Evolutionary conservation across 2,888 invertebrate species (phyloP).

Genomic region (Lasioglossum leucozonium): DNA sequence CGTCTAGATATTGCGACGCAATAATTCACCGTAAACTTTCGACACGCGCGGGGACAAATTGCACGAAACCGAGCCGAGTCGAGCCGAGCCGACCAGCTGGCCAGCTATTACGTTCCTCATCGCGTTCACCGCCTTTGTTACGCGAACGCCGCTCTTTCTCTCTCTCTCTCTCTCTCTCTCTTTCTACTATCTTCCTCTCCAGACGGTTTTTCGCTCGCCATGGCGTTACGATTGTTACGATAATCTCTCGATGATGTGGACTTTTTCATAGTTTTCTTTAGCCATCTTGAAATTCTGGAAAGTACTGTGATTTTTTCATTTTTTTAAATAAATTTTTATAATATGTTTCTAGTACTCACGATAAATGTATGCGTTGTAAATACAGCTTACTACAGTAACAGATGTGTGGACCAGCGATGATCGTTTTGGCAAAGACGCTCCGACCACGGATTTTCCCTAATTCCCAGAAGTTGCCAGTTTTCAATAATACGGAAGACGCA

Average conservation of each 20-base stretch:
- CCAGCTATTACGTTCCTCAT: slow-evolving; percentile 23
- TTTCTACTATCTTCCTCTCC: slow-evolving; percentile 13
- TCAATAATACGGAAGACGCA: not conserved
- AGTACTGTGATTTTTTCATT: too few relatives aligned
- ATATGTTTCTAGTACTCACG: too few relatives aligned
- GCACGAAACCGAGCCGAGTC: slow-evolving; percentile 58
- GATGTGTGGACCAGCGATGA: not conserved
- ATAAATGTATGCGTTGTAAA: not conserved
- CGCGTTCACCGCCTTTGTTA: slow-evolving; percentile 38
- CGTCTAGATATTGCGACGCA: slow-evolving; percentile 81
- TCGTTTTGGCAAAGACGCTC: not conserved
- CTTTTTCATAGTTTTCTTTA: too few relatives aligned
- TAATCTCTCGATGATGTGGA: too few relatives aligned
- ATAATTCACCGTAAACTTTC: slow-evolving; percentile 81
- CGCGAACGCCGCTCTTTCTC: slow-evolving; percentile 22
- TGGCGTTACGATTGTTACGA: too few relatives aligned
- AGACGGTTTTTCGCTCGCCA: not conserved
- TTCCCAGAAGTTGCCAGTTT: not conserved
- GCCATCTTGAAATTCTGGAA: too few relatives aligned
- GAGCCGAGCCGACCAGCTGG: slow-evolving; percentile 8
- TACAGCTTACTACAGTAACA: too few relatives aligned
- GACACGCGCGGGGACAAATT: slow-evolving; percentile 78
- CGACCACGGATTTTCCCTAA: not conserved
- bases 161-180: slow-evolving; percentile 21
- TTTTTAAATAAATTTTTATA: too few relatives aligned